These are phyloP conservation scores for Eupithecia centaureata DNA, from an alignment of 2,888 invertebrate genomes.

Conservation along the genomic window DNA sequence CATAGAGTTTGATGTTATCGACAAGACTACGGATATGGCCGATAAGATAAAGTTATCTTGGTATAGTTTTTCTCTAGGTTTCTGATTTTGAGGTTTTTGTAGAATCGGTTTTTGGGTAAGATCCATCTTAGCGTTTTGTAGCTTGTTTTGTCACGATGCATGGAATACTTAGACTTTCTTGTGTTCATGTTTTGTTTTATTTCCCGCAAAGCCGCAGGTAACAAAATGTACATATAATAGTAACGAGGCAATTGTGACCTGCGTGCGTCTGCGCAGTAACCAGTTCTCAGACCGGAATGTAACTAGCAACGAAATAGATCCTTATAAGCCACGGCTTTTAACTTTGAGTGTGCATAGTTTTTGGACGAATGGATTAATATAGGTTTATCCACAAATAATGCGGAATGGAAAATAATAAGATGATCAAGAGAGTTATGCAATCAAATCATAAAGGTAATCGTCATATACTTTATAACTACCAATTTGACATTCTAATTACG, in stretches of 20 bases:
- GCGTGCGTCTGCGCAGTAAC: not conserved
- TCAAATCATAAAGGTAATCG: too few relatives aligned
- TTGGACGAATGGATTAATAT: not conserved
- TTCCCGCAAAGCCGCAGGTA: not conserved
- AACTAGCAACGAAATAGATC: not conserved
- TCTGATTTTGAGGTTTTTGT: not conserved
- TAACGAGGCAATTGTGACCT: not conserved
- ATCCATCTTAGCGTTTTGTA: too few relatives aligned
- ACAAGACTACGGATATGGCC: not conserved
- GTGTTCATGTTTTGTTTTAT: not conserved
- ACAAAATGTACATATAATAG: not conserved
- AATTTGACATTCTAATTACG: too few relatives aligned
- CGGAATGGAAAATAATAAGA: too few relatives aligned
- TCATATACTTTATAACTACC: too few relatives aligned
- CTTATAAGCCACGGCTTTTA: not conserved
- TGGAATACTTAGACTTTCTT: too few relatives aligned
- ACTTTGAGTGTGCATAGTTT: not conserved
- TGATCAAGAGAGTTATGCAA: too few relatives aligned
- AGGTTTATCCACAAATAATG: too few relatives aligned
- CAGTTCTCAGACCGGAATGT: slow-evolving; percentile 10
- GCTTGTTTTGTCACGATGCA: too few relatives aligned
- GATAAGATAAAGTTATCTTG: not conserved
- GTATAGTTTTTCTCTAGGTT: not conserved
- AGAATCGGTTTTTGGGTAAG: not conserved
- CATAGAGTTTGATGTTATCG: not conserved